Percentiles rank a stretch among this genome's conserved stretches.
phyloP scores from a whole-genome alignment of 2,888 invertebrate species.

The Fragum whitleyi region DNA sequence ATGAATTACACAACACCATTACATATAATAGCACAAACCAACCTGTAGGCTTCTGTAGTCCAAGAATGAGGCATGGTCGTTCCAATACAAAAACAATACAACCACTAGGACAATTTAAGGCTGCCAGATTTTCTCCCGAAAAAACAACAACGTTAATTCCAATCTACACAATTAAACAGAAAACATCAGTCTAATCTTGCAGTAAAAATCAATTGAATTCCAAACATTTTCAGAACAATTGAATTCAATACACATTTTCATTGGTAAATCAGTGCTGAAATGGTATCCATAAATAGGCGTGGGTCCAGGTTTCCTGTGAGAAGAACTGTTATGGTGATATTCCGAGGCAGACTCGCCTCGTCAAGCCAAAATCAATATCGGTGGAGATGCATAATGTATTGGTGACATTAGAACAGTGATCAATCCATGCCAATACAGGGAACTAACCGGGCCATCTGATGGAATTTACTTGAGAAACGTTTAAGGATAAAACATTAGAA shows the following conservation, averaged over 20 bases:
- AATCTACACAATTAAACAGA: neutral
- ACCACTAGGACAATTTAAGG: conserved; percentile 31
- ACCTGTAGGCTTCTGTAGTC: conserved; percentile 53
- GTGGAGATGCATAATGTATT: conserved; percentile 51
- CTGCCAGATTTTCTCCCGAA: conserved; percentile 60
- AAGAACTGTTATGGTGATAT: neutral
- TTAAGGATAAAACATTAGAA: no score
- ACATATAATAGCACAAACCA: conserved; percentile 14
- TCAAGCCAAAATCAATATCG: conserved; percentile 47
- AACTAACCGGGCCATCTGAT: neutral
- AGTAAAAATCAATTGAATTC: conserved; percentile 3
- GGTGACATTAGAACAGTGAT: conserved; percentile 55
- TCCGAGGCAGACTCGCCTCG: conserved; percentile 4
- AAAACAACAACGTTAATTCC: neutral
- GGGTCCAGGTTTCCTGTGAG: neutral
- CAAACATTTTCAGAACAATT: conserved; percentile 13
- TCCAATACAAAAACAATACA: conserved; percentile 59
- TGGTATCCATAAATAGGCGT: conserved; percentile 1
- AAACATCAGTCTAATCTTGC: neutral
- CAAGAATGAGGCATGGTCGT: conserved; percentile 55
- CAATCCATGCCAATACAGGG: conserved; percentile 34
- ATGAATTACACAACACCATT: no score
- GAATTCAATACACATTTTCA: conserved; percentile 4
- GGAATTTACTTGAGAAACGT: neutral
- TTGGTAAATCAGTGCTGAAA: conserved; percentile 2